Evolutionary conservation across 2,888 invertebrate species (phyloP).

Genomic region (Coleophora deauratella): DNA sequence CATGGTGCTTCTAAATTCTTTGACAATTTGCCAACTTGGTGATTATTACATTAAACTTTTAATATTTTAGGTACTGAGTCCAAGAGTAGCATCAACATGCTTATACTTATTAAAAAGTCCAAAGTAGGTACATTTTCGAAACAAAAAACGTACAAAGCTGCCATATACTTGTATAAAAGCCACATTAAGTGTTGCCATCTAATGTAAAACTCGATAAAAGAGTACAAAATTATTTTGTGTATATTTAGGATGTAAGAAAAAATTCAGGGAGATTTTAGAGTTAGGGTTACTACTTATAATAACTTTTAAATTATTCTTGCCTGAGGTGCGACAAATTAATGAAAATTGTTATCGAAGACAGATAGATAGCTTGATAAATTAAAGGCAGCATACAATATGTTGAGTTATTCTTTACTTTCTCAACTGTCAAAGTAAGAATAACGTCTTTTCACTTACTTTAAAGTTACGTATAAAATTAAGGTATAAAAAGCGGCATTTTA

Average conservation of each 20-base stretch:
- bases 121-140: not conserved
- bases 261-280: conserved; percentile 70
- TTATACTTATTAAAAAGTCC: not conserved
- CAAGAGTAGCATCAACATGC: too few species aligned
- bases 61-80: too few species aligned
- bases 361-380: conserved; percentile 19
- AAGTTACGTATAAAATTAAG: conserved; percentile 34
- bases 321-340: conserved; percentile 50
- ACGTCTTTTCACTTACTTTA: conserved; percentile 24
- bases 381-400: conserved; percentile 22
- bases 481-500: conserved; percentile 56
- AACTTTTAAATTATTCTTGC: conserved; percentile 52
- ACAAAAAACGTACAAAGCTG: conserved; percentile 47
- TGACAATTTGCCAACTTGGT: too few species aligned
- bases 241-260: conserved; percentile 68
- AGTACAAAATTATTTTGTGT: conserved; percentile 75
- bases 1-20: too few species aligned
- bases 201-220: conserved; percentile 66
- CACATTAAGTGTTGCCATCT: conserved; percentile 60
- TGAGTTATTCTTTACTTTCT: too few species aligned
- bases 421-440: conserved; percentile 23
- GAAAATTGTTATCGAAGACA: conserved; percentile 30
- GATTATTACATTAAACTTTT: too few species aligned
- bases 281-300: conserved; percentile 28
- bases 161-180: conserved; percentile 49